These are phyloP conservation scores for Parapsyche elsis DNA, from an alignment of 1,140 invertebrate genomes.

Conservation along the genomic window DNA sequence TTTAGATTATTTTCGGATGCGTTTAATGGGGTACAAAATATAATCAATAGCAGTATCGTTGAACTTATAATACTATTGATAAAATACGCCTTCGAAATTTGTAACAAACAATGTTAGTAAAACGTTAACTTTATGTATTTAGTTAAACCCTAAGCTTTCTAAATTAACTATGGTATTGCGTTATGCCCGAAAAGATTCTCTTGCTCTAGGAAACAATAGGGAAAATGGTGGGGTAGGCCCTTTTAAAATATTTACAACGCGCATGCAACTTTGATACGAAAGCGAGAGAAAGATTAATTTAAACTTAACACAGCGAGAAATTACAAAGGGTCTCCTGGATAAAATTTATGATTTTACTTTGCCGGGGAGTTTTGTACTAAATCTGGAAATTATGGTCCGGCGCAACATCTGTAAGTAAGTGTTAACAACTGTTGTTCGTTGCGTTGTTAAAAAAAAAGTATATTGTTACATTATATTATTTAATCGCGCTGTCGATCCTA, in stretches of 20 bases:
- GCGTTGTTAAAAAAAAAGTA: constrained; percentile 26
- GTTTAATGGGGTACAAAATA: too few species aligned
- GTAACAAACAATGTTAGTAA: too few species aligned
- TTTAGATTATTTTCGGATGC: too few species aligned
- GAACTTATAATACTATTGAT: too few species aligned
- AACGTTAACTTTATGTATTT: too few species aligned
- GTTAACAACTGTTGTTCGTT: constrained; percentile 44
- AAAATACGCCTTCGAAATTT: too few species aligned
- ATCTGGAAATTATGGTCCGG: constrained; percentile 52
- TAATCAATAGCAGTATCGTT: too few species aligned
- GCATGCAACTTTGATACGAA: constrained; percentile 39
- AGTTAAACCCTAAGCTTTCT: too few species aligned
- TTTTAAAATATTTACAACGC: constrained; percentile 40
- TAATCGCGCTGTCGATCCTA: neutral
- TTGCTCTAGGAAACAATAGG: neutral
- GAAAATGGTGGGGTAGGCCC: neutral
- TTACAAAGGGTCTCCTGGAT: constrained; percentile 52
- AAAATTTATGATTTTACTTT: constrained; percentile 56
- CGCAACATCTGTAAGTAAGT: constrained; percentile 52
- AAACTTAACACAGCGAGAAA: constrained; percentile 55
- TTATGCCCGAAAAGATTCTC: too few species aligned
- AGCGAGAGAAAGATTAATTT: constrained; percentile 53
- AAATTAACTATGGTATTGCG: too few species aligned
- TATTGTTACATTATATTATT: neutral
- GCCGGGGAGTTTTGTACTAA: constrained; percentile 50